Evolutionary conservation across 2,113 vertebrate species (phyloP), one percentile per base, ranked within the genome.

Genomic region (Anhinga rufa): DNA sequence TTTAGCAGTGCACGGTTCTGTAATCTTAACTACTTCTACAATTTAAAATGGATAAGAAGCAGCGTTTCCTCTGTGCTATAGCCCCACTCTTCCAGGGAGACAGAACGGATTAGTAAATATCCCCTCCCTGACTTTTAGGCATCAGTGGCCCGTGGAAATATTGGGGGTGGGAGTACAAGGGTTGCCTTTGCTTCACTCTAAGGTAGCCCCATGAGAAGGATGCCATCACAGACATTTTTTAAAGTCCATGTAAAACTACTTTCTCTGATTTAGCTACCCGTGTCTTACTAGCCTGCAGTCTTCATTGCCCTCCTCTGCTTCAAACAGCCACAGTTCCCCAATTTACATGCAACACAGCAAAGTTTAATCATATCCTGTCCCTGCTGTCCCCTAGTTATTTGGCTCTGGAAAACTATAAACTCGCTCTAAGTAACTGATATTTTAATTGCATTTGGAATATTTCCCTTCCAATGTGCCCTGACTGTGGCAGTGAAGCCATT

Each of bases 371-470:
- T 52, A 58, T 20, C 61, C 77, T 62, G 29, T 57, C 57, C n/a
- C 40, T 72, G 81, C 49, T 88, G 61, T 9, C 65, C 58, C 46
- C 12, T 49, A n/a, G 31, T 49, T 28, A 58, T 55, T 61, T 74
- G 38, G 54, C n/a, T 87, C 57, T 44, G 65, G 32, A 66, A 95
- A 87, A 42, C 36, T 15, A 17, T 34, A 55, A 68, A 10, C 70
- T 81, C 79, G 42, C 11, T 18, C 60, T 2, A 9, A 80, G 58
- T 74, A 87, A 88, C 51, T 22, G 83, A 34, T 85, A 66, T 66
- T 95, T 90, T 93, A 77, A 91, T 86, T 88, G 38, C 86, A 31
- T 77, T 91, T 95, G 86, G 92, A 92, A 80, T 14, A 24, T 86
- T 89, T 88, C 86, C 55, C 14, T 86, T 69, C 40, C 77, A 46